Percentiles rank a stretch among this genome's conserved stretches.
Conservation (phyloP, 1,140 invertebrate genomes). For the Cyclina sinensis region DNA sequence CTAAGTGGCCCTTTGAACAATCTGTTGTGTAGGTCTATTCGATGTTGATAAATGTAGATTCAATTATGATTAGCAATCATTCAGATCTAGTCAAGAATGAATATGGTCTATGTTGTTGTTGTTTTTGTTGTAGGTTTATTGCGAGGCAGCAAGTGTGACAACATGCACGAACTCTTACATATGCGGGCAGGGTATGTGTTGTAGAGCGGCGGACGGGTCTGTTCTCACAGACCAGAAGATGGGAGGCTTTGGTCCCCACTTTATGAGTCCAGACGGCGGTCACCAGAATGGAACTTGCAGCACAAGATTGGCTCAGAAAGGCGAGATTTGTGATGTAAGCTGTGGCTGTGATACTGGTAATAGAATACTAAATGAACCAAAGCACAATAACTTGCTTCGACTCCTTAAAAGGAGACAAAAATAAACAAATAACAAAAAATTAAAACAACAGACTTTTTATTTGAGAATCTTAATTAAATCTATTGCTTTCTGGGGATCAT, state of each 20-base stretch:
- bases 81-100: no score
- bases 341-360: constrained; percentile 58
- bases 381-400: background rate
- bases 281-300: constrained; percentile 53
- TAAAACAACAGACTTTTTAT: no score
- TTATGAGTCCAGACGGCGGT: background rate
- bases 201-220: background rate
- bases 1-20: no score
- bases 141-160: background rate
- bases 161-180: constrained; percentile 15
- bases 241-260: constrained; percentile 40
- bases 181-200: constrained; percentile 50
- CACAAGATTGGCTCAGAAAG: constrained; percentile 46
- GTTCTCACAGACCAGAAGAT: constrained; percentile 24
- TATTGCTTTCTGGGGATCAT: no score
- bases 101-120: no score
- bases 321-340: constrained; percentile 46
- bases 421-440: no score
- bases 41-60: no score
- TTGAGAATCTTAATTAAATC: no score
- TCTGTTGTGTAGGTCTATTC: no score
- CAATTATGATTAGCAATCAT: no score
- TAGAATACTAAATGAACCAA: background rate
- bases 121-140: background rate
- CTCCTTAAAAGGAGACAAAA: no score